Base-by-base conservation (phyloP, 2,113 vertebrate genomes). In the Plestiodon gilberti region DNA sequence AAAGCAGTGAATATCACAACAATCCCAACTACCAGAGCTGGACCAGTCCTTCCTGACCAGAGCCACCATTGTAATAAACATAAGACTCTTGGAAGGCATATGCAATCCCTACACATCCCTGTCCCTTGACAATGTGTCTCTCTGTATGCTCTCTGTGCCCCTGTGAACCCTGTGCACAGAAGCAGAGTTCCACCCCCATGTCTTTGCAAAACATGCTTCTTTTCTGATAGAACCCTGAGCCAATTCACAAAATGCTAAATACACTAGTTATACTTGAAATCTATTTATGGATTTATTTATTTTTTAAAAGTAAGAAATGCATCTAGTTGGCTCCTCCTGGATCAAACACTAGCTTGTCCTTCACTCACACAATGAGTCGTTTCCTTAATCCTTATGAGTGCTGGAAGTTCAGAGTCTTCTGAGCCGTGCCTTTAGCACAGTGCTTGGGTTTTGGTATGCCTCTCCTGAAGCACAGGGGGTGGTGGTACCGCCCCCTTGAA, bases 71-170 rank as follows among this genome's bases (percentile, higher is more conserved):
- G n/a, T 35, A 84, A 79, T 14, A 77, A 77, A 57, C 33, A n/a
- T 25, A 8, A 76, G 25, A 25, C 17, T 59, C 33, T 11, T 33
- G 52, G 30, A 55, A 77, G 28, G 33, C 25, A 59, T 35, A 33
- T 57, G 52, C 33, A 61, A 76, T 87, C 84, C 78, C 82, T 35
- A 84, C 20, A 48, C 83, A 88, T 18, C 7, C 52, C 55, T 59
- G 55, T 30, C 23, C 33, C 55, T 62, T 83, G 33, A 52, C 55
- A 13, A n/a, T 3, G 9, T 43, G 6, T 69, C 35, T 83, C 81
- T 57, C 13, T 52, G 25, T 52, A 25, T 30, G 17, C 23, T 76
- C 43, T 52, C 28, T 57, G 17, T 57, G 43, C 43, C 43, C 8
- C 43, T 48, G 8, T n/a, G n/a, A n/a, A n/a, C n/a, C n/a, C 55